phyloP scores from a whole-genome alignment of 2,888 invertebrate species.

The Hirtodrosophila cameraria region DNA sequence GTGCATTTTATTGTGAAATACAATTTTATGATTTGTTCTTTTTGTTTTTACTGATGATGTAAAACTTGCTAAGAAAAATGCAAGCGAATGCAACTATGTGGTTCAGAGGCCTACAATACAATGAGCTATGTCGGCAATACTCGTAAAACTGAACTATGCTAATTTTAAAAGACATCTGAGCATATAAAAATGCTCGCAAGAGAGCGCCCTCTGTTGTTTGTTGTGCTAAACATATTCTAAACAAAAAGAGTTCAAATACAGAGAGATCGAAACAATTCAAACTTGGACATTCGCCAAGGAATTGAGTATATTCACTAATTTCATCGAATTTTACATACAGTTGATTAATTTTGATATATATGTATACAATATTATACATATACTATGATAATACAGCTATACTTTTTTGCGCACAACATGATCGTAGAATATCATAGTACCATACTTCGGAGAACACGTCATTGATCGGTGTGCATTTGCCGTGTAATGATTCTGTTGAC shows the following conservation, averaged over 20 bases:
- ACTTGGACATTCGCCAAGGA: slow-evolving; percentile 30
- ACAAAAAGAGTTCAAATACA: slow-evolving; percentile 47
- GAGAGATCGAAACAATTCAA: not conserved
- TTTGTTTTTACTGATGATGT: slow-evolving; percentile 63
- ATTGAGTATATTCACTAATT: slow-evolving; percentile 22
- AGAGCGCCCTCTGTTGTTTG: slow-evolving; percentile 62
- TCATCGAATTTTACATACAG: slow-evolving; percentile 1
- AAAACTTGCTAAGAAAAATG: slow-evolving; percentile 44
- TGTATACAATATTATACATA: too few relatives aligned
- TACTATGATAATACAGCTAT: slow-evolving; percentile 54
- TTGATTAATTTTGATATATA: slow-evolving; percentile 8
- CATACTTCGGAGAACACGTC: slow-evolving; percentile 88
- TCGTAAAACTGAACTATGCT: slow-evolving; percentile 56
- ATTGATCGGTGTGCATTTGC: slow-evolving; percentile 88
- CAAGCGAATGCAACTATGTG: slow-evolving; percentile 42
- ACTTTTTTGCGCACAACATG: slow-evolving; percentile 88
- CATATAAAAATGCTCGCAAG: slow-evolving; percentile 9
- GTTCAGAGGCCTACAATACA: slow-evolving; percentile 52
- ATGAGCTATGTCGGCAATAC: slow-evolving; percentile 52
- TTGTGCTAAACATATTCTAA: slow-evolving; percentile 81
- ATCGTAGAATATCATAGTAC: slow-evolving; percentile 91
- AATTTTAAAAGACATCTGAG: slow-evolving; percentile 61
- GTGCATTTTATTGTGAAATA: slow-evolving; percentile 17
- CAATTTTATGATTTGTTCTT: slow-evolving; percentile 3
- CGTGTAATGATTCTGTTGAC: slow-evolving; percentile 86